Conservation (phyloP, 2,888 invertebrate species). For the Gymnosoma rotundatum region DNA sequence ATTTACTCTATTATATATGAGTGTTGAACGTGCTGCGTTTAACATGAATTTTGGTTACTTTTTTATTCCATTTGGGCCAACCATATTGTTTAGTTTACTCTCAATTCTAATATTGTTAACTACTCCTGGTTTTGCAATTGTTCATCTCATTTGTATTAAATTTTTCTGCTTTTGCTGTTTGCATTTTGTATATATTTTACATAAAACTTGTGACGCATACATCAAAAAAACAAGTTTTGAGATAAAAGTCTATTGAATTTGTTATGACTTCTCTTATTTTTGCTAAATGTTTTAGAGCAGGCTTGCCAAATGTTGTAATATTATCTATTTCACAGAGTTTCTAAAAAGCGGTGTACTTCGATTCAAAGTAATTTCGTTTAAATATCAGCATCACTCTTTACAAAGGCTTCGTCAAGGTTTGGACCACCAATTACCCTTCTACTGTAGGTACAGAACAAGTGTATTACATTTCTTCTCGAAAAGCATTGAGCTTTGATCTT, state of each 20-base stretch:
- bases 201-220: conserved; percentile 56
- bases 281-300: conserved; percentile 4
- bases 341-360: no score
- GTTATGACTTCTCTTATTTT: conserved; percentile 50
- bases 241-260: conserved; percentile 40
- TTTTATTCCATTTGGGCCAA: conserved; percentile 40
- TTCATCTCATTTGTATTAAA: conserved; percentile 31
- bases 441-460: no score
- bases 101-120: conserved; percentile 54
- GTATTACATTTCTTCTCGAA: no score
- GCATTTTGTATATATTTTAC: conserved; percentile 7
- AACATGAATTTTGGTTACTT: conserved; percentile 36
- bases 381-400: no score
- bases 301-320: conserved; percentile 28
- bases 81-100: conserved; percentile 38
- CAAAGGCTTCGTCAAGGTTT: no score
- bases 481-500: no score
- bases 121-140: conserved; percentile 53
- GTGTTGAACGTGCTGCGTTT: conserved; percentile 58
- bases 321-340: not conserved
- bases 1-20: conserved; percentile 53
- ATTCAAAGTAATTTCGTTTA: no score
- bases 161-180: conserved; percentile 9
- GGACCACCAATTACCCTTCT: no score
- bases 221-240: conserved; percentile 66